These are phyloP conservation scores for Gasterosteus aculeatus DNA, from an alignment of 2,113 vertebrate species.

Conservation along the genomic window DNA sequence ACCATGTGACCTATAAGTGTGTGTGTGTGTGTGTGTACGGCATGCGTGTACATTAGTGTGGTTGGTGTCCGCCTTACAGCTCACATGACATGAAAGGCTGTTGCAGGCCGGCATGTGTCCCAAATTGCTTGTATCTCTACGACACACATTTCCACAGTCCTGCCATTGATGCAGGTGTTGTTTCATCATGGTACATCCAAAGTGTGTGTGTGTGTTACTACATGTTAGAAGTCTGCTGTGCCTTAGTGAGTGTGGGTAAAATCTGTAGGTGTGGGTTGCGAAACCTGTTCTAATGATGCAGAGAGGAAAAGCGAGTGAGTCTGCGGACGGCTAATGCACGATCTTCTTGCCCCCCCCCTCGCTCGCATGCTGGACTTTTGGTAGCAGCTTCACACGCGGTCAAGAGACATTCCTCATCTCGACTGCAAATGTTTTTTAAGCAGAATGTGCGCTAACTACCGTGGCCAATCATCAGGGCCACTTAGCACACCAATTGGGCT, in stretches of 20 bases:
- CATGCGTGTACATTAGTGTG: conserved; percentile 6
- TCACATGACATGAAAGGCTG: conserved; percentile 31
- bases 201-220: conserved; percentile 38
- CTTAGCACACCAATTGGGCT: conserved; percentile 18
- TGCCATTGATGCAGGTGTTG: conserved; percentile 66
- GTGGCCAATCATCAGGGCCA: conserved; percentile 19
- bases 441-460: background rate
- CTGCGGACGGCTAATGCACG: conserved; percentile 46
- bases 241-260: conserved; percentile 44
- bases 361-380: background rate
- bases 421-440: conserved; percentile 28
- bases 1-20: conserved; percentile 25
- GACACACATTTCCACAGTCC: conserved; percentile 35
- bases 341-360: conserved; percentile 5
- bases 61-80: conserved; percentile 7
- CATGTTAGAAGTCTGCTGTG: conserved; percentile 62
- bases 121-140: conserved; percentile 63
- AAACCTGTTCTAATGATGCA: conserved; percentile 43
- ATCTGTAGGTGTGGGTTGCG: conserved; percentile 60
- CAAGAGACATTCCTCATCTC: conserved; percentile 23
- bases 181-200: conserved; percentile 59
- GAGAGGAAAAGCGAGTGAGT: conserved; percentile 35
- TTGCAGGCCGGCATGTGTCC: conserved; percentile 45
- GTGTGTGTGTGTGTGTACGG: conserved; percentile 3
- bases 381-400: conserved; percentile 5